phyloP scores from a whole-genome alignment of 1,140 invertebrate genomes.

The Drosophila mauritiana region DNA sequence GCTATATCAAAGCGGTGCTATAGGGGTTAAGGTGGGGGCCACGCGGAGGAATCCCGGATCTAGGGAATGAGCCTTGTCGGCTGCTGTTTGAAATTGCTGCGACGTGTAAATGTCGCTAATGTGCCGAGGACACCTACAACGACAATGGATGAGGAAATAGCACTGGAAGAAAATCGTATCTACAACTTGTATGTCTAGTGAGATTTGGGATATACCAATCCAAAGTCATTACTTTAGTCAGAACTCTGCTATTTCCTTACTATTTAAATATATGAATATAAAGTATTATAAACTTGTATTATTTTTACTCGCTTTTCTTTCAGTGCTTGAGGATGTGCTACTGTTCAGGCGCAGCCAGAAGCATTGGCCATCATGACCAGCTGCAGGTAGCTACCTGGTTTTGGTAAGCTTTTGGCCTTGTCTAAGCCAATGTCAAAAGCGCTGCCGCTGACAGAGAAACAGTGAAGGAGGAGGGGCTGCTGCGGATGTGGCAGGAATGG shows the following conservation, averaged over 20 bases:
- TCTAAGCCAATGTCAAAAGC: constrained; percentile 75
- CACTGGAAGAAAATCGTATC: background rate
- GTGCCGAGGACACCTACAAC: constrained; percentile 52
- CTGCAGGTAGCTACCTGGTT: constrained; percentile 59
- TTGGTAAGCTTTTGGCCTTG: constrained; percentile 66
- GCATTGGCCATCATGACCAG: constrained; percentile 57
- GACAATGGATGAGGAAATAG: constrained; percentile 20
- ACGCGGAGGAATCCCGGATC: background rate
- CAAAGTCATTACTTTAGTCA: too few species aligned
- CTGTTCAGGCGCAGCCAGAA: constrained; percentile 24
- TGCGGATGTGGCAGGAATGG: background rate
- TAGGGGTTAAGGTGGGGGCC: constrained; percentile 8
- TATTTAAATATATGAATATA: too few species aligned
- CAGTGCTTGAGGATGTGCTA: constrained; percentile 18
- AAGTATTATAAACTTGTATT: too few species aligned
- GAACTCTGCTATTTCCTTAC: too few species aligned
- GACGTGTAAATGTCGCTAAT: constrained; percentile 82
- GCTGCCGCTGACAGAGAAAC: constrained; percentile 30
- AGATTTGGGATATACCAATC: too few species aligned
- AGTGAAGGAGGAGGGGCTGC: background rate
- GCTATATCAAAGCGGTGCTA: constrained; percentile 11
- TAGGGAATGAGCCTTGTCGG: constrained; percentile 51
- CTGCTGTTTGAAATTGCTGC: constrained; percentile 81
- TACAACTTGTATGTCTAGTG: too few species aligned
- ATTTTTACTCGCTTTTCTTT: background rate